These are phyloP conservation scores for Neodiprion lecontei DNA, from an alignment of 1,140 invertebrate species.

Conservation along the genomic window DNA sequence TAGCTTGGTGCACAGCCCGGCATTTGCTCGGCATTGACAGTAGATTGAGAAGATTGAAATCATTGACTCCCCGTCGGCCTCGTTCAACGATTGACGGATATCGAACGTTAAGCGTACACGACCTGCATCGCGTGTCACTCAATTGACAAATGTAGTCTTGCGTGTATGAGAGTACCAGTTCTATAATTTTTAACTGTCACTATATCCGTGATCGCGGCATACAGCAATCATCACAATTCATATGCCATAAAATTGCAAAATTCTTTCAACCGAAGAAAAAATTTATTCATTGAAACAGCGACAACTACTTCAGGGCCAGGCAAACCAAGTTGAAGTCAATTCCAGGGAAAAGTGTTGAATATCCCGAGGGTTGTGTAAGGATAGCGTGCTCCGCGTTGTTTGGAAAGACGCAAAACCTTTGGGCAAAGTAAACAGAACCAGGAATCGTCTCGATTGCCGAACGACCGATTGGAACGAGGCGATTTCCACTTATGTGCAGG, in stretches of 20 bases:
- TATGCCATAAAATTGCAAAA: too few relatives aligned
- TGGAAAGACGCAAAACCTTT: not conserved
- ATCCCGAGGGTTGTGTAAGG: too few relatives aligned
- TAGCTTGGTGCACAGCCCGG: conserved; percentile 26
- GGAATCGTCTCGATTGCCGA: conserved; percentile 35
- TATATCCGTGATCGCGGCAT: not conserved
- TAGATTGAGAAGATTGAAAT: conserved; percentile 44
- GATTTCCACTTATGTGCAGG: conserved; percentile 50
- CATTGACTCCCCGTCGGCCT: conserved; percentile 31
- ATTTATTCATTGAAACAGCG: too few relatives aligned
- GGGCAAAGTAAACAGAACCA: not conserved
- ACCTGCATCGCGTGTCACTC: conserved; percentile 6
- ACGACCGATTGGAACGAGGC: conserved; percentile 31
- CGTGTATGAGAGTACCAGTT: not conserved
- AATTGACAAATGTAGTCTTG: not conserved
- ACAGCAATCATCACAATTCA: too few relatives aligned
- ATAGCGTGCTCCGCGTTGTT: not conserved
- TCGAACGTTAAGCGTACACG: conserved; percentile 1
- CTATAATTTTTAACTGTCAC: not conserved
- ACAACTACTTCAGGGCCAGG: too few relatives aligned
- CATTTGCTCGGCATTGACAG: conserved; percentile 39
- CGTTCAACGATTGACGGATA: conserved; percentile 36
- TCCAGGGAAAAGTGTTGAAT: too few relatives aligned
- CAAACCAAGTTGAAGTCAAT: too few relatives aligned
- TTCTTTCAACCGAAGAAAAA: too few relatives aligned